Evolutionary conservation across 2,888 invertebrate species (phyloP), one percentile per base, ranked within the genome.

Genomic region (Macrosiphum euphorbiae): DNA sequence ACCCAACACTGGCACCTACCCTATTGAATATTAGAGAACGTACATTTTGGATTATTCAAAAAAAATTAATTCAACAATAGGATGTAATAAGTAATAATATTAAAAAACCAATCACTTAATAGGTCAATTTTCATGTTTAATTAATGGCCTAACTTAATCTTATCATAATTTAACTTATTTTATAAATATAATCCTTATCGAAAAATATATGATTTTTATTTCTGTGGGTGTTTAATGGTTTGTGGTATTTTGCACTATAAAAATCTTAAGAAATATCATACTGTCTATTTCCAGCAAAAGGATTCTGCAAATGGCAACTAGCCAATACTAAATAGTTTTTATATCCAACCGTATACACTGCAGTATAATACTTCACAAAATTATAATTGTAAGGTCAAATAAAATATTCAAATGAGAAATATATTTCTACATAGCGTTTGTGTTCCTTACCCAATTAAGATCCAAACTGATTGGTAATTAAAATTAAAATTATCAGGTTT

Each of bases 261-360:
- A 90, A 93, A 90, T 28, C 28, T 85, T 93, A 67, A 61, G 85
- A 85, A 89, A 85, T 90, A 55, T 58, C 89, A 85, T 50, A 93
- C 85, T 85, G 85, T 93, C 93, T 93, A 93, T 90, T 93, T 93
- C 89, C 90, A 93, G 93, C 55, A 85, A 58, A 35, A 86, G 61
- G 52, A 88, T 92, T 88, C 50, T 89, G 90, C 58, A 86, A 90
- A 50, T 90, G 89, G 93, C 93, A 86, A 67, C 13, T 28, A 61
- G 90, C 89, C 92, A 92, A 89, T 55, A 88, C 47, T 87, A 61
- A 26, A 26, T 35, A 47, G 58, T 20, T 85, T 10, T 91, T 85
- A 44, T 41, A 85, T 91, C 26, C 20, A 91, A 91, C 28, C 55
- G 44, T 24, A 5, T 90, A 11, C 35, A 26, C 4, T 47, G 55